A percentile compares a stretch with the other conserved stretches of the same genome.
phyloP scores from a whole-genome alignment of 2,797 vertebrate species.

The Ibycter americanus region DNA sequence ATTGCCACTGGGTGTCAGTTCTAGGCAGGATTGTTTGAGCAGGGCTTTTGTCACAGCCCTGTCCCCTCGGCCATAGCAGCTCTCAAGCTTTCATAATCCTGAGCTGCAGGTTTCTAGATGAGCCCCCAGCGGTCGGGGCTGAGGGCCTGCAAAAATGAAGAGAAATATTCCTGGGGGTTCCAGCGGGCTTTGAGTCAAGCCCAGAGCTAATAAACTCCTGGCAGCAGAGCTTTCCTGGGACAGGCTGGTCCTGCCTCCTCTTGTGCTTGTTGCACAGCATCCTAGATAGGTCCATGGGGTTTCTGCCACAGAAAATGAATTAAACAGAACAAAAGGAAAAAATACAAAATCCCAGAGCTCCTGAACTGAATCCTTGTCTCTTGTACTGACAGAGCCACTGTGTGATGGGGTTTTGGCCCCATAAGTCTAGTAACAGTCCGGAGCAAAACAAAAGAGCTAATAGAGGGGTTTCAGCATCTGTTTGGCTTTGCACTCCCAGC shows the following conservation, averaged over 20 bases:
- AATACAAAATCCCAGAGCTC: neutral
- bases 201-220: neutral
- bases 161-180: neutral
- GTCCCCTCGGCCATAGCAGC: too few relatives aligned
- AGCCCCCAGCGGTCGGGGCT: fast-evolving
- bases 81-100: neutral
- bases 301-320: neutral
- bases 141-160: neutral
- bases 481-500: constrained; percentile 44
- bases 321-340: neutral
- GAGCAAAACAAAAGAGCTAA: constrained; percentile 53
- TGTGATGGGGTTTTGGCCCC: neutral
- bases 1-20: fast-evolving
- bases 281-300: neutral
- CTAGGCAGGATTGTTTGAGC: fast-evolving
- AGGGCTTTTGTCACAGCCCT: neutral
- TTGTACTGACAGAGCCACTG: neutral
- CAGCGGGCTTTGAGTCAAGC: neutral
- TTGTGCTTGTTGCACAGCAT: neutral
- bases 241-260: neutral
- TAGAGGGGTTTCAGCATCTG: constrained; percentile 57
- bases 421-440: neutral
- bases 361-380: neutral
- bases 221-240: neutral
- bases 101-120: neutral